A percentile compares a stretch with the other conserved stretches of the same genome.
phyloP scores from a whole-genome alignment of 2,113 vertebrate genomes.

The Rostratula benghalensis region DNA sequence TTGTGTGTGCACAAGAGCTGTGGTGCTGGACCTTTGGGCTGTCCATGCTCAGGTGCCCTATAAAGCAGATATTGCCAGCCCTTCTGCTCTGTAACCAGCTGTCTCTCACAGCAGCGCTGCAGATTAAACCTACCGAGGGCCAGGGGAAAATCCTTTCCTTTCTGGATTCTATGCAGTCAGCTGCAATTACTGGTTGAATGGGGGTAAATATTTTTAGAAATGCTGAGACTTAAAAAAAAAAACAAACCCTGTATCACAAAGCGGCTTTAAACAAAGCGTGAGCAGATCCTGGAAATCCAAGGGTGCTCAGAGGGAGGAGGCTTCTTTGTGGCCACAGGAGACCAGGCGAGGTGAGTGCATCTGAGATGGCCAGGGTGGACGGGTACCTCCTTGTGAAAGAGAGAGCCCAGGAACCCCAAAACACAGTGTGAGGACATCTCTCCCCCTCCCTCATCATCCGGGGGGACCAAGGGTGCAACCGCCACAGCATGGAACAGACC shows the following conservation, averaged over 20 bases:
- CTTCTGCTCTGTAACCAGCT: not conserved
- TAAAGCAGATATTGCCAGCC: fast-evolving
- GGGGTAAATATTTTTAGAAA: not conserved
- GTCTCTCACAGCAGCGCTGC: not conserved
- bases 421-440: not conserved
- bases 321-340: not conserved
- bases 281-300: not conserved
- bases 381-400: fast-evolving
- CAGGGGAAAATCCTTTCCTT: not conserved
- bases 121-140: not conserved
- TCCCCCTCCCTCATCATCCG: not conserved
- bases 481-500: fast-evolving
- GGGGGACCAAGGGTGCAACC: fast-evolving
- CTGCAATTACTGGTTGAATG: not conserved
- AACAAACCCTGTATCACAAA: not conserved
- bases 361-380: too few relatives aligned
- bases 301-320: fast-evolving
- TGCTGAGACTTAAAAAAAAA: not conserved
- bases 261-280: not conserved
- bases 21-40: not conserved
- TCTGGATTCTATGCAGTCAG: not conserved
- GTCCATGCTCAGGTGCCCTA: not conserved
- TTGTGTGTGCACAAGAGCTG: not conserved
- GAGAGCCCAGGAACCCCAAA: not conserved
- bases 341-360: not conserved